Evolutionary conservation across 2,113 vertebrate species (phyloP), one percentile per base, ranked within the genome.

Genomic region (Dendrocopos noguchii): DNA sequence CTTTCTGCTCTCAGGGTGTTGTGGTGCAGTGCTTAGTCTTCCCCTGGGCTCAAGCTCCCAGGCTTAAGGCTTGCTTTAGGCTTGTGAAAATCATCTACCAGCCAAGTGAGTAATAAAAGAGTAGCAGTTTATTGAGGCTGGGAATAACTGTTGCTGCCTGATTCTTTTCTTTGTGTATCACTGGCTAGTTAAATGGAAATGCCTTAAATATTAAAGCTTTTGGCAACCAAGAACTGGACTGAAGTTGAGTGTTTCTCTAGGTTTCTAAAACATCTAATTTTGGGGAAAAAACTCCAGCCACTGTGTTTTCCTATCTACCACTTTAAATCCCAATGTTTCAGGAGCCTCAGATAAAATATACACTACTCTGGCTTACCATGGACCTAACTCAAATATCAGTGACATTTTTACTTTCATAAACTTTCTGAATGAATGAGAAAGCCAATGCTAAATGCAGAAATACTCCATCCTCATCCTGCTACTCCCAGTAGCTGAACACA

Each of bases 271-370:
- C 10, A 57, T 12, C 5, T 12, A 50, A 0, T 46, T 3, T 47
- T 2, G 4, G n/a, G 7, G 4, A 29, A 59, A 71, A 71, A 20
- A 0, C 0, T 8, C 2, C 25, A 65, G 1, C 12, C 6, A 10
- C 17, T 29, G 4, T 34, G 4, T 61, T 94, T 80, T 67, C 50
- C 15, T 11, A 42, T 5, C 24, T 57, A 31, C 56, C 10, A 1
- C 24, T 92, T 93, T 66, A 79, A 77, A 68, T 7, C 4, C 27
- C 60, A 17, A 9, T 24, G 11, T 60, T 85, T 88, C 90, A 75
- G 18, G 19, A 78, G 27, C 13, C n/a, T 68, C 55, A 60, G n/a
- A 36, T 57, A 39, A 73, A 59, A 60, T 12, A 10, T 46, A 3
- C 6, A 29, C 72, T 86, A 11, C 4, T 79, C n/a, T 84, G 22